phyloP scores from a whole-genome alignment of 2,888 invertebrate species.

The Polia nebulosa region DNA sequence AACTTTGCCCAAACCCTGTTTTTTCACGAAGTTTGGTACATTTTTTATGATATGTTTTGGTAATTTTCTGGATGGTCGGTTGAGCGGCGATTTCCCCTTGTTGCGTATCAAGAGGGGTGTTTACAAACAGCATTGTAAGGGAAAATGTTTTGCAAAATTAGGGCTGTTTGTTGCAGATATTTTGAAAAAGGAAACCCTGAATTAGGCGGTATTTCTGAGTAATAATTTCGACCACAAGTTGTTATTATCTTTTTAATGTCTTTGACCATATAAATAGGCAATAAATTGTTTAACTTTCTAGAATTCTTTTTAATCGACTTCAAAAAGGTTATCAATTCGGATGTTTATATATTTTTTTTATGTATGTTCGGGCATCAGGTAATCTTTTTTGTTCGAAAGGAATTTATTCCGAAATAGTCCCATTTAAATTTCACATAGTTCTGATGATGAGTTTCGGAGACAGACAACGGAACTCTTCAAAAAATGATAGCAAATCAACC shows the following conservation, averaged over 20 bases:
- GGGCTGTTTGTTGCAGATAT: constrained; percentile 36
- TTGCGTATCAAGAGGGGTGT: constrained; percentile 34
- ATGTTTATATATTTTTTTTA: too few species aligned
- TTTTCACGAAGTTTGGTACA: constrained; percentile 43
- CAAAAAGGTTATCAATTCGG: too few species aligned
- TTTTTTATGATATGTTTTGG: constrained; percentile 51
- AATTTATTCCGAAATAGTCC: too few species aligned
- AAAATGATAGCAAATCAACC: too few species aligned
- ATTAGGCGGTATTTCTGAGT: neutral
- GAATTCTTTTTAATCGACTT: too few species aligned
- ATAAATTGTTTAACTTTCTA: too few species aligned
- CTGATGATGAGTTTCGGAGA: too few species aligned
- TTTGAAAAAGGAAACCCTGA: constrained; percentile 28
- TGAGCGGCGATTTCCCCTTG: constrained; percentile 31
- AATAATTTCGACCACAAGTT: neutral
- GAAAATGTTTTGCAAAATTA: constrained; percentile 38
- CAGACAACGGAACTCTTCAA: too few species aligned
- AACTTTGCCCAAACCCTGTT: constrained; percentile 34
- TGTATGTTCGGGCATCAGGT: too few species aligned
- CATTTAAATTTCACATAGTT: too few species aligned
- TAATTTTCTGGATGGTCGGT: constrained; percentile 59
- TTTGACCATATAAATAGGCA: neutral
- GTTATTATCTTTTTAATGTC: constrained; percentile 5
- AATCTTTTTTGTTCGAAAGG: too few species aligned
- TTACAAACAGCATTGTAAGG: constrained; percentile 37